phyloP scores from a whole-genome alignment of 2,797 vertebrate genomes.

The Malacoctenus gilli region DNA sequence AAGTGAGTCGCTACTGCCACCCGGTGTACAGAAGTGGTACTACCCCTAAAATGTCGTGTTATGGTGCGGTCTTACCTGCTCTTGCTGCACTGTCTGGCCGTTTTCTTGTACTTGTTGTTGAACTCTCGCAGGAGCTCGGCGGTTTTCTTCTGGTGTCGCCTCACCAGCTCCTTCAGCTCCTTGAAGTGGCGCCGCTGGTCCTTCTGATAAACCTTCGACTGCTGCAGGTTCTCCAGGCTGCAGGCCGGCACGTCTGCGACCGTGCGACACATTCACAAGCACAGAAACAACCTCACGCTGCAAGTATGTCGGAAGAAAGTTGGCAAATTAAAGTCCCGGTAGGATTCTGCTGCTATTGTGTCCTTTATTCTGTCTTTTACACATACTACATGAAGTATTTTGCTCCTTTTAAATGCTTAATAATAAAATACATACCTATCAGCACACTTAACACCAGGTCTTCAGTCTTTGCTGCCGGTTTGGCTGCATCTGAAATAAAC shows the following conservation, averaged over 20 bases:
- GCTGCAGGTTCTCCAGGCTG: conserved; percentile 90
- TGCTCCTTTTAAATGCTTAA: too few relatives aligned
- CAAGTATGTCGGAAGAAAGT: too few relatives aligned
- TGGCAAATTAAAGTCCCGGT: too few relatives aligned
- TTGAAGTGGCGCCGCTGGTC: conserved; percentile 97
- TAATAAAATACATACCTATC: conserved; percentile 83
- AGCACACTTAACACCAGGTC: conserved; percentile 94
- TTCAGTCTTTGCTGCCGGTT: conserved; percentile 93
- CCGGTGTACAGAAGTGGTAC: too few relatives aligned
- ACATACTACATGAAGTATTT: too few relatives aligned
- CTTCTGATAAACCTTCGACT: conserved; percentile 92
- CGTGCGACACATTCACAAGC: too few relatives aligned
- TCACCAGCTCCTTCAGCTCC: conserved; percentile 96
- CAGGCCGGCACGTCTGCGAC: conserved; percentile 87
- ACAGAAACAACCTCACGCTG: too few relatives aligned
- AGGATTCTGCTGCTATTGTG: too few relatives aligned
- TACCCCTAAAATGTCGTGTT: too few relatives aligned
- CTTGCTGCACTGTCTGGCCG: conserved; percentile 67
- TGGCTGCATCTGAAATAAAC: conserved; percentile 85
- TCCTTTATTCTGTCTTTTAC: too few relatives aligned
- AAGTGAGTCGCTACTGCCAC: too few relatives aligned
- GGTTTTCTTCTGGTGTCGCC: conserved; percentile 96
- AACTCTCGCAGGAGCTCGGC: conserved; percentile 94
- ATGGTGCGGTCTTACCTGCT: too few relatives aligned
- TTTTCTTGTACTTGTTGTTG: conserved; percentile 79